These are phyloP conservation scores for Clusia tigrina DNA, from an alignment of 2,888 invertebrate genomes.

Conservation along the genomic window DNA sequence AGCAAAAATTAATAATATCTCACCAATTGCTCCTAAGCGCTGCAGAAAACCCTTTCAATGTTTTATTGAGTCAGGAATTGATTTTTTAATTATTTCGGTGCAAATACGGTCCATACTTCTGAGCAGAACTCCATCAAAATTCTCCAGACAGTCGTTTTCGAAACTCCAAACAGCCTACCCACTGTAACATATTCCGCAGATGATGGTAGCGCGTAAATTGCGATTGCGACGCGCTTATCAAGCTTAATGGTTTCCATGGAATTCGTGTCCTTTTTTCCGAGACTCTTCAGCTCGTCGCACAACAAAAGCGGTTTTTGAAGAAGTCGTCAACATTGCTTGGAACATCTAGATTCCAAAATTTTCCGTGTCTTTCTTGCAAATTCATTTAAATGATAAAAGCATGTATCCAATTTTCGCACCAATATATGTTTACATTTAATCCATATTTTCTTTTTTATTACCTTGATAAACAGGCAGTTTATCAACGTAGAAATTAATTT, in stretches of 20 bases:
- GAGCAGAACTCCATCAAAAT: no score
- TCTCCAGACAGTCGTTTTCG: no score
- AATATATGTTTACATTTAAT: no score
- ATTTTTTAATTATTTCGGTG: slow-evolving; percentile 9
- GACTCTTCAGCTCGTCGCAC: slow-evolving; percentile 10
- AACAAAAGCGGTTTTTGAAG: not conserved
- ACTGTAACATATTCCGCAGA: slow-evolving; percentile 24
- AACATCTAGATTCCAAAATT: slow-evolving; percentile 6
- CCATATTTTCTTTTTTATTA: no score
- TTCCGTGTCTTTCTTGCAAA: no score
- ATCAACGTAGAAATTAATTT: no score
- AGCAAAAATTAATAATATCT: not conserved
- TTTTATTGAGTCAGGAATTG: slow-evolving; percentile 11
- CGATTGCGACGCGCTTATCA: slow-evolving; percentile 24
- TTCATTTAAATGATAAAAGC: no score
- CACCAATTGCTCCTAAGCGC: slow-evolving; percentile 13
- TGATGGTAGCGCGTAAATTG: slow-evolving; percentile 21
- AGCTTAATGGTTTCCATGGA: slow-evolving; percentile 16
- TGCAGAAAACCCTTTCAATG: slow-evolving; percentile 22
- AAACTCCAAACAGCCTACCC: slow-evolving; percentile 24
- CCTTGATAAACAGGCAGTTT: no score
- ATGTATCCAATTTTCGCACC: no score
- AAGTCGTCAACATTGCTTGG: no score
- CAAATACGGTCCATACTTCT: slow-evolving; percentile 8
- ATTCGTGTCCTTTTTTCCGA: slow-evolving; percentile 20